Percentiles rank a stretch among this genome's conserved stretches.
These are phyloP conservation scores for Stenchaetothrips biformis DNA, from an alignment of 2,888 invertebrate genomes.

Conservation along the genomic window DNA sequence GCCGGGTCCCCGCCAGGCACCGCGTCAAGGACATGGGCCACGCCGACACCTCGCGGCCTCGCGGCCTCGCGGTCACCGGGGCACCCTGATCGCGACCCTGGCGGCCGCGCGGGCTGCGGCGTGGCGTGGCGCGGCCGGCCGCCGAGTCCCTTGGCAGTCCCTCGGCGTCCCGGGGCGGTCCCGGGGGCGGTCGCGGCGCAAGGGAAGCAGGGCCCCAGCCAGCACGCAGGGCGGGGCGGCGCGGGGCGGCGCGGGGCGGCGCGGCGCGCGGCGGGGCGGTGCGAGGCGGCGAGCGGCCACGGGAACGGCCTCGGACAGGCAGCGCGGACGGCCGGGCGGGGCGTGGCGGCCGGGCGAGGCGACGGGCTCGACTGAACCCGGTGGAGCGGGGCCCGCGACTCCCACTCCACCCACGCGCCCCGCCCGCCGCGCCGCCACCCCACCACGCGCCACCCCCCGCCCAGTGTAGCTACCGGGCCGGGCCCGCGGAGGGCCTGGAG, in stretches of 20 bases:
- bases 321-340: not conserved
- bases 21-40: too few relatives aligned
- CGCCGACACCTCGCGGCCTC: not conserved
- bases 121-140: not conserved
- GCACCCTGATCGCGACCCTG: not conserved
- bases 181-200: not conserved
- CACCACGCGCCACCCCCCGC: not conserved
- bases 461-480: too few relatives aligned
- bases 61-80: not conserved
- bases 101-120: not conserved
- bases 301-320: not conserved
- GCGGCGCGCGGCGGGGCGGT: not conserved
- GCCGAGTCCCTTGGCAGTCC: not conserved
- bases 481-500: not conserved
- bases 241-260: not conserved
- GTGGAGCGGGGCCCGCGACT: too few relatives aligned
- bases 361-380: too few relatives aligned
- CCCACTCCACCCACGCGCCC: not conserved
- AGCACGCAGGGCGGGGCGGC: not conserved
- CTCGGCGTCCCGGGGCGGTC: not conserved
- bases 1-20: too few relatives aligned
- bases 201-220: not conserved
- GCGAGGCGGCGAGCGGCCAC: not conserved
- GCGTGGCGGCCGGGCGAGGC: not conserved
- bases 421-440: not conserved